Base-by-base conservation (phyloP, 2,797 vertebrate species). In the Syndactyla subalaris region DNA sequence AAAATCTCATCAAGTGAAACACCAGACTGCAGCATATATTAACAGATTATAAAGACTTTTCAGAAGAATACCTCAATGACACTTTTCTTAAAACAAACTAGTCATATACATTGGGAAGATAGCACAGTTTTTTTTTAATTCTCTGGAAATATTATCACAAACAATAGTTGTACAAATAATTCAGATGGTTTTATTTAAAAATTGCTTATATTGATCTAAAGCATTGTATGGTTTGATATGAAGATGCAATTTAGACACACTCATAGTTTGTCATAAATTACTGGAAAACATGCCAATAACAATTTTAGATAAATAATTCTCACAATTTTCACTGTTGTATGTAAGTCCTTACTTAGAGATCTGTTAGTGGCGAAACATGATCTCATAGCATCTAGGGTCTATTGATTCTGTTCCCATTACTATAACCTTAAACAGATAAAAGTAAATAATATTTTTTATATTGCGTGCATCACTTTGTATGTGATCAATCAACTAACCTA, bases 1-100 rank as follows among this genome's bases (percentile, higher is more conserved):
- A 95, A 96, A 88, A 75, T 94, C 85, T 95, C 63, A 93, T 96
- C 65, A 97, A 89, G 87, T 92, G 36, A 80, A 96, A 46, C 51
- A 61, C 82, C 58, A 85, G 85, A 62, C 66, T 90, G 34, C 57
- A 94, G 66, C 66, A 93, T 86, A 85, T 93, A 93, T 80, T 94
- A 77, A 91, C 86, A 80, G 48, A 85, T 87, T 89, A 32, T 78
- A 89, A 61, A 18, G 93, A 91, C 41, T 93, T 97, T 95, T 63
- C 57, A 96, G 70, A 91, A 90, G 36, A 96, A 92, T 76, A 82
- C 6, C 19, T 82, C 46, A 75, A 51, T 41, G 6, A 30, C 15
- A 39, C 62, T 93, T 91, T 89, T 92, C 34, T 67, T 89, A 87
- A 39, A 78, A 7, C 48, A 92, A 89, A 43, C 10, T 22, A 73